These are phyloP conservation scores for Oreotragus oreotragus DNA, from an alignment of 2,113 vertebrate species.

Conservation along the genomic window DNA sequence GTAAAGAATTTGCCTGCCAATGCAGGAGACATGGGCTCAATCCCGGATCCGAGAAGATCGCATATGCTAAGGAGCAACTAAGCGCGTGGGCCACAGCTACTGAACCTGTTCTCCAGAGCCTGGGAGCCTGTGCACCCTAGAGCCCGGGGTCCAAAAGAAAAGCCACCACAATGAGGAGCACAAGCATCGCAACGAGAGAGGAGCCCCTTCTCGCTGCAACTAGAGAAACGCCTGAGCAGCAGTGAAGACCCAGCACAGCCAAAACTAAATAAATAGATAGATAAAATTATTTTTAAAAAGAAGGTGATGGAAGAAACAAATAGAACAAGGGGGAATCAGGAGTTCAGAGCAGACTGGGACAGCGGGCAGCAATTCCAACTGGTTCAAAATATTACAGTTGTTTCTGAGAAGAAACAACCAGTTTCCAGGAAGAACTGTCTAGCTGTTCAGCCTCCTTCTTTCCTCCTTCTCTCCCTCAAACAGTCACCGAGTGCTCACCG, in stretches of 20 bases:
- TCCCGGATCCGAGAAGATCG: no score
- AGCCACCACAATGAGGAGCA: background rate
- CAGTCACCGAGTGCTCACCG: background rate
- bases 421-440: background rate
- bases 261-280: background rate
- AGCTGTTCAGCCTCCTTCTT: background rate
- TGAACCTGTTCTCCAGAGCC: background rate
- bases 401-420: background rate
- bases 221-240: background rate
- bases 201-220: background rate
- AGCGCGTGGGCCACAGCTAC: background rate
- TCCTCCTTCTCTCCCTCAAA: no score
- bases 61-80: background rate
- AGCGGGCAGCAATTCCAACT: background rate
- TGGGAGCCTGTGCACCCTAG: background rate
- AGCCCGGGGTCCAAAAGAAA: background rate
- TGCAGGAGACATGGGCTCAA: no score
- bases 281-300: background rate
- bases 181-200: background rate
- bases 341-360: background rate
- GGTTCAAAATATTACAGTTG: background rate
- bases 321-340: background rate
- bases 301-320: background rate
- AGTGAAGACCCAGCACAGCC: background rate
- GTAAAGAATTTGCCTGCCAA: no score